Evolutionary conservation across 1,140 invertebrate genomes (phyloP).

Genomic region (Solen grandis): DNA sequence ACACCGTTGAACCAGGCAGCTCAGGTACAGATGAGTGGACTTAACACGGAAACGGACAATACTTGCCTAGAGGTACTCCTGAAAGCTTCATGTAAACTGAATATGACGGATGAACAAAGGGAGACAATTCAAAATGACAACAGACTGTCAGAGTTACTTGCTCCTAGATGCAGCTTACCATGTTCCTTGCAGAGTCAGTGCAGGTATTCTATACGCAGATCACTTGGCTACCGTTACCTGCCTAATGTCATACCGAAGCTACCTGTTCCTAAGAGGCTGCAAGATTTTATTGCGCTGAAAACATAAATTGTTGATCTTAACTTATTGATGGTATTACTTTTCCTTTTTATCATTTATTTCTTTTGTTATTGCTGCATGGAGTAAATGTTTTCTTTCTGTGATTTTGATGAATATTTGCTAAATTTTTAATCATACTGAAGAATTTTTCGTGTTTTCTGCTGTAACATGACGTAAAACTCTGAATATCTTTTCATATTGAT

Average conservation of each 20-base stretch:
- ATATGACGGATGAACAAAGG: constrained; percentile 62
- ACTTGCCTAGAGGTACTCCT: constrained; percentile 73
- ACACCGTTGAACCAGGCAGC: constrained; percentile 70
- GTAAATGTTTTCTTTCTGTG: no score
- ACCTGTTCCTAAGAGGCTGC: constrained; percentile 69
- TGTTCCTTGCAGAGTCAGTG: constrained; percentile 67
- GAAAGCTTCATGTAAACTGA: constrained; percentile 72
- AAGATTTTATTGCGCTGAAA: constrained; percentile 67
- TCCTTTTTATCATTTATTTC: no score
- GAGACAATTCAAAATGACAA: constrained; percentile 65
- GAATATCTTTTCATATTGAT: no score
- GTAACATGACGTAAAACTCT: no score
- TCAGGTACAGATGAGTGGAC: constrained; percentile 68
- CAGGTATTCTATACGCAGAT: constrained; percentile 63
- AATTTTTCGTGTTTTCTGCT: no score
- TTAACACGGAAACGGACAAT: constrained; percentile 75
- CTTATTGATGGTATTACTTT: no score
- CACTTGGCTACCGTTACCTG: constrained; percentile 68
- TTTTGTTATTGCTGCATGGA: no score
- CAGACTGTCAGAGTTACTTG: constrained; percentile 66
- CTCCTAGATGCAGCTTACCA: constrained; percentile 61
- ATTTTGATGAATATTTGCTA: no score
- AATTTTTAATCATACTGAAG: no score
- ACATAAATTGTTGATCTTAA: no score
- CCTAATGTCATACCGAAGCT: constrained; percentile 71